Percentiles rank a stretch among this genome's conserved stretches.
Evolutionary conservation across 2,113 vertebrate species (phyloP).

Genomic region (Suricata suricatta): DNA sequence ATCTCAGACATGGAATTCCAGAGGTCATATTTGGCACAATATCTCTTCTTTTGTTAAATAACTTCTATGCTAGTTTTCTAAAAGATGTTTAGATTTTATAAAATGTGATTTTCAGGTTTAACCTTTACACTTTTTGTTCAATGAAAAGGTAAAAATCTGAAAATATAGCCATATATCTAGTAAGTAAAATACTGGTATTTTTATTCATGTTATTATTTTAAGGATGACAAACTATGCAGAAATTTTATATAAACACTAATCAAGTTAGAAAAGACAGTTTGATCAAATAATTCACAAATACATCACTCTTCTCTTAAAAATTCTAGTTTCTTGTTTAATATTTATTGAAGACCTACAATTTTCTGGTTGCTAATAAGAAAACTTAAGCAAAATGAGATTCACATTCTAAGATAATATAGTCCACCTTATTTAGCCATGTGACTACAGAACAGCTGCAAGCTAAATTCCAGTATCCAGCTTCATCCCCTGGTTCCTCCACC

Average conservation of each 20-base stretch:
- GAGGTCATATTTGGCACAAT: not conserved
- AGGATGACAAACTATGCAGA: not conserved
- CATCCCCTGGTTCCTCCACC: not conserved
- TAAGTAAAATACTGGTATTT: not conserved
- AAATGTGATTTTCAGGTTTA: conserved; percentile 5
- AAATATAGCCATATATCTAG: not conserved
- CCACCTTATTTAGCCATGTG: not conserved
- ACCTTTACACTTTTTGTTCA: not conserved
- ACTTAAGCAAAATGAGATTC: not conserved
- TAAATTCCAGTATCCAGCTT: not conserved
- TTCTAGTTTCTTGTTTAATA: not conserved
- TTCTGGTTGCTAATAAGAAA: not conserved
- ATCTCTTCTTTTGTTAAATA: not conserved
- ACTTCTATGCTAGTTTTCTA: not conserved
- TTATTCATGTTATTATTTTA: not conserved
- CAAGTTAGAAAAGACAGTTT: conserved; percentile 1
- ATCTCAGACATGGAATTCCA: not conserved
- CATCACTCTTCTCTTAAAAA: not conserved
- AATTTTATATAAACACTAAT: not conserved
- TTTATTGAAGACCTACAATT: not conserved
- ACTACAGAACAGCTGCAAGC: not conserved
- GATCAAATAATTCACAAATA: not conserved
- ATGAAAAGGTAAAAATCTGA: not conserved
- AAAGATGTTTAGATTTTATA: conserved; percentile 14
- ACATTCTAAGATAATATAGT: not conserved